phyloP scores from a whole-genome alignment of 2,113 vertebrate species.

The Peromyscus polionotus region DNA sequence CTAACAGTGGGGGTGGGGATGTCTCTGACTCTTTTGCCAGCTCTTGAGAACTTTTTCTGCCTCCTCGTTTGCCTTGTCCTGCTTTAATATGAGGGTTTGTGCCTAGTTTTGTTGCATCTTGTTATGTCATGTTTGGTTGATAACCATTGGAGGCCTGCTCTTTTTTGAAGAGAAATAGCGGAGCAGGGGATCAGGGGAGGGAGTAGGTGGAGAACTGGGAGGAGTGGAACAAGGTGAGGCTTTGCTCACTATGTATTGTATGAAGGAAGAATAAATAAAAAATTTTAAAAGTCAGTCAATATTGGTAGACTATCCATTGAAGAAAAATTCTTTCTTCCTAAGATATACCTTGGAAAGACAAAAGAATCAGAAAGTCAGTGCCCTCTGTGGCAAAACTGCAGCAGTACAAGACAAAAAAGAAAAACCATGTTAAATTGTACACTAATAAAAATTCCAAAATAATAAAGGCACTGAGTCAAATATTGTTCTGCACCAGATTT shows the following conservation, averaged over 20 bases:
- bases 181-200: not conserved
- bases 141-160: not conserved
- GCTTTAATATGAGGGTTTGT: not conserved
- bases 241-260: not conserved
- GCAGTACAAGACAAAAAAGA: not conserved
- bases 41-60: not conserved
- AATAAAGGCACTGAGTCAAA: not conserved
- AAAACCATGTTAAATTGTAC: constrained; percentile 33
- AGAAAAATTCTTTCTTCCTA: constrained; percentile 4
- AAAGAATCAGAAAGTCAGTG: not conserved
- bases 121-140: not conserved
- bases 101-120: not conserved
- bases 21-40: not conserved
- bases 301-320: not conserved
- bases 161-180: not conserved
- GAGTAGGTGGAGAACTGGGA: not conserved
- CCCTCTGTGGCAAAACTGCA: not conserved
- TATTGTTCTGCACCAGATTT: not conserved
- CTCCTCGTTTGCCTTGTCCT: not conserved
- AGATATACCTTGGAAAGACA: not conserved
- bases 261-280: not conserved
- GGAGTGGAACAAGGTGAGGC: not conserved
- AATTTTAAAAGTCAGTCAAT: not conserved
- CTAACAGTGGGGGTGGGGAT: not conserved
- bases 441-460: not conserved